Percentiles rank a stretch among this genome's conserved stretches.
These are phyloP conservation scores for Eueremaeus valkanovi DNA, from an alignment of 2,888 invertebrate species.

Conservation along the genomic window DNA sequence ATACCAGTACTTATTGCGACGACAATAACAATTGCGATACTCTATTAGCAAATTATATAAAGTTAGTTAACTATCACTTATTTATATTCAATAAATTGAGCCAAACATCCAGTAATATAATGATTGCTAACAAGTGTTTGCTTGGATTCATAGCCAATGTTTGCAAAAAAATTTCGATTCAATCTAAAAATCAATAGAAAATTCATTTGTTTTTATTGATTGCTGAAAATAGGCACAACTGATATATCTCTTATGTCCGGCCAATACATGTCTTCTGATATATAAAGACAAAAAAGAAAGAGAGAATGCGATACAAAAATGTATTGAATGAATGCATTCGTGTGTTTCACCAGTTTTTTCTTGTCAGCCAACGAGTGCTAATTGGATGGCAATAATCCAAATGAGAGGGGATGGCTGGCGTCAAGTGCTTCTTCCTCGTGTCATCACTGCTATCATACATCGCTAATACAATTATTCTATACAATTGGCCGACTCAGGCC, in stretches of 20 bases:
- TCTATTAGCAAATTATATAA: too few relatives aligned
- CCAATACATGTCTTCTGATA: background rate
- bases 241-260: background rate
- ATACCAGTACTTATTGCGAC: background rate
- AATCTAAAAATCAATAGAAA: constrained; percentile 22
- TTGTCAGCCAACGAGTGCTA: background rate
- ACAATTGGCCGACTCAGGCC: background rate
- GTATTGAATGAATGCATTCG: background rate
- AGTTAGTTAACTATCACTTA: background rate
- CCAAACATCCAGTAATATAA: background rate
- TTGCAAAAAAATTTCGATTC: background rate
- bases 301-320: background rate
- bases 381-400: constrained; percentile 24
- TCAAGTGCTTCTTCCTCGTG: constrained; percentile 23
- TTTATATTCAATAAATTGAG: background rate
- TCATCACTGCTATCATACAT: constrained; percentile 3
- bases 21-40: too few relatives aligned
- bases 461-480: constrained; percentile 17
- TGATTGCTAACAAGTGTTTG: background rate
- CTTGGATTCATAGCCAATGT: background rate
- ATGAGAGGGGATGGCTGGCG: constrained; percentile 16
- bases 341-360: constrained; percentile 7
- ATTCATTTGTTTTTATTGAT: constrained; percentile 3
- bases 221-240: background rate
- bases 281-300: background rate